Percentiles rank a stretch among this genome's conserved stretches.
Evolutionary conservation across 2,797 vertebrate species (phyloP).

Genomic region (Ctenochaetus hawaiiensis): DNA sequence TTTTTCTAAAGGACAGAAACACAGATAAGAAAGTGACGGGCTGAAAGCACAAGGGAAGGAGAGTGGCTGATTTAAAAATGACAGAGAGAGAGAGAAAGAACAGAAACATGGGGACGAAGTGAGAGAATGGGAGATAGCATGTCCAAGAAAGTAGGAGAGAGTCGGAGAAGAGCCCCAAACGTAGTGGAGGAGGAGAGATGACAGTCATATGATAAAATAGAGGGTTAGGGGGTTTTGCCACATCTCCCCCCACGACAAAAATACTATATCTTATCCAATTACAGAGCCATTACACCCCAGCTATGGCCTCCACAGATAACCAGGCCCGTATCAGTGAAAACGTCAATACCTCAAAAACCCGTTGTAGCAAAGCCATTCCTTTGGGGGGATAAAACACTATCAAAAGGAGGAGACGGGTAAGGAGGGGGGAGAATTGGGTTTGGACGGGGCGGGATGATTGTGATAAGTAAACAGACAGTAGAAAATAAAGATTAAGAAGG

Average conservation of each 20-base stretch:
- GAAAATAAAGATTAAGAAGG: conserved; percentile 67
- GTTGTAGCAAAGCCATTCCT: conserved; percentile 66
- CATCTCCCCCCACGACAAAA: conserved; percentile 66
- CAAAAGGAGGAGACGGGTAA: conserved; percentile 33
- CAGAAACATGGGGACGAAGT: conserved; percentile 14
- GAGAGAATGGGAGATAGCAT: conserved; percentile 16
- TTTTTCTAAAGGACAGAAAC: conserved; percentile 54
- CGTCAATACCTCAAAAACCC: conserved; percentile 83
- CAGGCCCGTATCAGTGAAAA: conserved; percentile 76
- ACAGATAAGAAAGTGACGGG: conserved; percentile 57
- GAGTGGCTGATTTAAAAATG: conserved; percentile 53
- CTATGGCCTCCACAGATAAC: conserved; percentile 78
- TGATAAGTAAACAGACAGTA: conserved; percentile 68
- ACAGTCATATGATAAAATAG: conserved; percentile 71
- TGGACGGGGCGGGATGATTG: conserved; percentile 20
- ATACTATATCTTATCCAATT: conserved; percentile 84
- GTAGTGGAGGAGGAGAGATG: conserved; percentile 44
- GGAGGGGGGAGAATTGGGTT: conserved; percentile 25
- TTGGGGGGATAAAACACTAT: conserved; percentile 64
- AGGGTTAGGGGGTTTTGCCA: conserved; percentile 49
- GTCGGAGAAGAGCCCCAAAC: conserved; percentile 20
- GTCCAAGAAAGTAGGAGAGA: conserved; percentile 19
- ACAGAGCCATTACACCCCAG: conserved; percentile 80
- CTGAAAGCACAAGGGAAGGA: conserved; percentile 39
- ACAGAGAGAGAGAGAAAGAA: conserved; percentile 18